phyloP scores from a whole-genome alignment of 1,140 invertebrate genomes.

The Doryteuthis pealeii region DNA sequence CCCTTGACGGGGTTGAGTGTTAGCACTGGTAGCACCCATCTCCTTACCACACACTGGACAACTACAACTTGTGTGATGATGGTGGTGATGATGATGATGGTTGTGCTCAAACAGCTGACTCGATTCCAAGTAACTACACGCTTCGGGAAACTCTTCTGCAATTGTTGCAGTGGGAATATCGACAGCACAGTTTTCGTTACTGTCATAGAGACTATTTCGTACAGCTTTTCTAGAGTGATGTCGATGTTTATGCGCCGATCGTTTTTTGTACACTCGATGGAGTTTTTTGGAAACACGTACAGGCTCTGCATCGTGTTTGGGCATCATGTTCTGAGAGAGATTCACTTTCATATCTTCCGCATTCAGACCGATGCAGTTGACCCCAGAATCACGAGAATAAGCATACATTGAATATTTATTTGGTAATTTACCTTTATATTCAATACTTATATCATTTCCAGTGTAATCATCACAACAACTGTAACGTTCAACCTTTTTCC shows the following conservation, averaged over 20 bases:
- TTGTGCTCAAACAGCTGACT: conserved; percentile 24
- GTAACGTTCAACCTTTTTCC: conserved; percentile 16
- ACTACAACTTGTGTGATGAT: conserved; percentile 10
- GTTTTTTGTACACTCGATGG: conserved; percentile 7
- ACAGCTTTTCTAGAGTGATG: conserved; percentile 18
- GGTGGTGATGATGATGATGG: conserved; percentile 15
- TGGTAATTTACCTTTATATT: conserved; percentile 48
- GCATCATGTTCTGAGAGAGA: not conserved
- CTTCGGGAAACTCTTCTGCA: conserved; percentile 10
- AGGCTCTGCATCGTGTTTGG: not conserved
- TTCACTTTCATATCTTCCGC: conserved; percentile 16
- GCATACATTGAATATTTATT: conserved; percentile 44
- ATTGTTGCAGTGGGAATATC: not conserved
- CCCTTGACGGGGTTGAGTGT: not conserved
- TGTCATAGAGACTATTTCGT: conserved; percentile 21
- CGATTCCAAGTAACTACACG: conserved; percentile 15
- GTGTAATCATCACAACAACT: conserved; percentile 22
- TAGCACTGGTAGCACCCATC: not conserved
- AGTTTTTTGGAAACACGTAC: conserved; percentile 9
- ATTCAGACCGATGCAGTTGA: conserved; percentile 49
- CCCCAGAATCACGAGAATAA: conserved; percentile 49
- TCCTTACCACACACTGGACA: conserved; percentile 1
- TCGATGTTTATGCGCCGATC: conserved; percentile 25
- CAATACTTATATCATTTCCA: conserved; percentile 45
- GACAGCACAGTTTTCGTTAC: conserved; percentile 18